Evolutionary conservation across 37 sponge, comb jelly and placozoan genomes (phyloP), one percentile per base, ranked within the genome.

Genomic region (Beroe forskalii): DNA sequence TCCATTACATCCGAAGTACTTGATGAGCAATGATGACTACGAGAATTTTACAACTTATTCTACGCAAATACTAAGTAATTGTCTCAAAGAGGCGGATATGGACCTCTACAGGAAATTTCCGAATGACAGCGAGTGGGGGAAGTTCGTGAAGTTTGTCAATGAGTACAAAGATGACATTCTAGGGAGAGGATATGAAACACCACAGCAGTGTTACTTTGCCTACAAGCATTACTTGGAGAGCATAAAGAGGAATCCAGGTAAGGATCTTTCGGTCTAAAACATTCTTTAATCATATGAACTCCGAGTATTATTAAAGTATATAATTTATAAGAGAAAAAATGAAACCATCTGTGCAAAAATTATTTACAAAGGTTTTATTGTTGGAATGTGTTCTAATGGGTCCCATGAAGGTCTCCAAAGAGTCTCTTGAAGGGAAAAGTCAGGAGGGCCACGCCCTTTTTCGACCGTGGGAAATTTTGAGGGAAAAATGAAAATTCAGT

Each of bases 131-230:
- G 24, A 44, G 27, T 80, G 86, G 86, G 86, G 2, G 44, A 43
- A 17, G 38, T 80, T 80, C 28, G 86, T 80, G n/a, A 35, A 38
- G 28, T 80, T 80, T 43, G 86, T 80, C 55, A 80, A 80, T 14
- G 17, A 80, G 86, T 38, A 23, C n/a, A 23, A 30, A 42, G 48
- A 48, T 33, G 86, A 80, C 14, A 80, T 80, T 22, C 40, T 44
- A 14, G 86, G 86, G 4, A 35, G 55, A 19, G 86, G 86, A 30
- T 80, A 80, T 80, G 86, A 80, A 27, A 80, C 86, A 42, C 86
- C 86, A 8, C 86, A 80, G 35, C 55, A 80, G 20, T 80, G 86
- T 27, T 80, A 80, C 30, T 44, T 28, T 44, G 86, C 86, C 0
- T 80, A 80, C 55, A 80, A 80, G 22, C 55, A 80, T 25, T 43